Evolutionary conservation across 2,888 invertebrate genomes (phyloP).

Genomic region (Cordilura impudica): DNA sequence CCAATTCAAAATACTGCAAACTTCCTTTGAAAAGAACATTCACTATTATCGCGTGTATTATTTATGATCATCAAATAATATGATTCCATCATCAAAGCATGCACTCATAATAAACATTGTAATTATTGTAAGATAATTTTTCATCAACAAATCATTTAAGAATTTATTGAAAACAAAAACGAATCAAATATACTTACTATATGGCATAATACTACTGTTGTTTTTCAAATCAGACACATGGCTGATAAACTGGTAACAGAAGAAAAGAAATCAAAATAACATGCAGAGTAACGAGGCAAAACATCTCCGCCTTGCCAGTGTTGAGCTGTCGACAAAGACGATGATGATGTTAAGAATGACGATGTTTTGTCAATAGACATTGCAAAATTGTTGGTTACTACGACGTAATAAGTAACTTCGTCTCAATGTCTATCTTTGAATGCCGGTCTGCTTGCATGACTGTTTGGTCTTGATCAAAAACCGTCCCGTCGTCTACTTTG

Average conservation of each 20-base stretch:
- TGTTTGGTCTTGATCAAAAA: neutral
- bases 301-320: too few relatives aligned
- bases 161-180: too few relatives aligned
- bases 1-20: too few relatives aligned
- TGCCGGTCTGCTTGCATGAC: slow-evolving; percentile 21
- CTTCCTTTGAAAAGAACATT: too few relatives aligned
- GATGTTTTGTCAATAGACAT: slow-evolving; percentile 55
- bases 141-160: neutral
- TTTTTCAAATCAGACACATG: too few relatives aligned
- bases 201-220: too few relatives aligned
- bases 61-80: slow-evolving; percentile 12
- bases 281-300: too few relatives aligned
- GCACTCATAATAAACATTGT: too few relatives aligned
- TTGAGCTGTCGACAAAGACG: too few relatives aligned
- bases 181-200: too few relatives aligned
- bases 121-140: neutral
- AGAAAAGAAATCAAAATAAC: too few relatives aligned
- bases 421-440: neutral
- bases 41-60: slow-evolving; percentile 10
- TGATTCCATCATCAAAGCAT: slow-evolving; percentile 7
- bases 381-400: slow-evolving; percentile 12
- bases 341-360: slow-evolving; percentile 9
- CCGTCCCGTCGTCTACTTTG: slow-evolving; percentile 15
- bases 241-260: too few relatives aligned
- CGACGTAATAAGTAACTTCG: neutral